Evolutionary conservation across 2,888 invertebrate genomes (phyloP).

Genomic region (Zaprionus bogoriensis): DNA sequence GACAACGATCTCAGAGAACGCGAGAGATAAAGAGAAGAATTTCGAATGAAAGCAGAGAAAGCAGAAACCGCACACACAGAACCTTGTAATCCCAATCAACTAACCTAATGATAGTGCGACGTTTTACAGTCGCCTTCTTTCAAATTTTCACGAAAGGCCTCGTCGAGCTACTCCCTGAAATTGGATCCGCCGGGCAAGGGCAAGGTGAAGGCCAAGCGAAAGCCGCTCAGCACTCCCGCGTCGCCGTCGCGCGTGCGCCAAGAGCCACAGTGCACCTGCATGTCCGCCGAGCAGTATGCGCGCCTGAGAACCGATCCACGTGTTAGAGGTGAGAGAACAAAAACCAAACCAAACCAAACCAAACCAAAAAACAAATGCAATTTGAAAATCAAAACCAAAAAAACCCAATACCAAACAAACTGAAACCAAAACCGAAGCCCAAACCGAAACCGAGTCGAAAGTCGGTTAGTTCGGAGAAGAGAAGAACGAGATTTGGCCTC

Average conservation of each 20-base stretch:
- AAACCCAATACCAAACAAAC: slow-evolving; percentile 10
- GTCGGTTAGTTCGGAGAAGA: too few relatives aligned
- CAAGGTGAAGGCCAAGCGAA: slow-evolving; percentile 93
- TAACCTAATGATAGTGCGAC: slow-evolving; percentile 85
- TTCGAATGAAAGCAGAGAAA: slow-evolving; percentile 41
- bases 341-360: slow-evolving; percentile 14
- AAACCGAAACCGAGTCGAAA: too few relatives aligned
- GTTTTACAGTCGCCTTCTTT: slow-evolving; percentile 97
- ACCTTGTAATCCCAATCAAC: slow-evolving; percentile 84
- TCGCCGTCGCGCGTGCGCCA: slow-evolving; percentile 91
- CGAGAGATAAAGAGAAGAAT: slow-evolving; percentile 18
- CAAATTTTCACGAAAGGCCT: slow-evolving; percentile 98
- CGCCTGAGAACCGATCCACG: slow-evolving; percentile 86
- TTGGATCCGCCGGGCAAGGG: slow-evolving; percentile 94
- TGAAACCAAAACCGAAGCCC: slow-evolving; percentile 10
- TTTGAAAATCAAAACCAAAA: slow-evolving; percentile 29
- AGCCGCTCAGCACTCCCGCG: slow-evolving; percentile 95
- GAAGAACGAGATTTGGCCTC: too few relatives aligned
- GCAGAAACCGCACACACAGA: slow-evolving; percentile 82
- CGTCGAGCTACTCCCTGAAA: slow-evolving; percentile 97
- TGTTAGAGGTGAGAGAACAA: slow-evolving; percentile 80
- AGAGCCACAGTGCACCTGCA: slow-evolving; percentile 97
- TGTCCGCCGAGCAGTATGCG: slow-evolving; percentile 96
- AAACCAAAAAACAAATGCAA: slow-evolving; percentile 20
- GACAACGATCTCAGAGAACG: slow-evolving; percentile 1